These are phyloP conservation scores for Zonitis immaculata DNA, from an alignment of 2,888 invertebrate species.

Conservation along the genomic window DNA sequence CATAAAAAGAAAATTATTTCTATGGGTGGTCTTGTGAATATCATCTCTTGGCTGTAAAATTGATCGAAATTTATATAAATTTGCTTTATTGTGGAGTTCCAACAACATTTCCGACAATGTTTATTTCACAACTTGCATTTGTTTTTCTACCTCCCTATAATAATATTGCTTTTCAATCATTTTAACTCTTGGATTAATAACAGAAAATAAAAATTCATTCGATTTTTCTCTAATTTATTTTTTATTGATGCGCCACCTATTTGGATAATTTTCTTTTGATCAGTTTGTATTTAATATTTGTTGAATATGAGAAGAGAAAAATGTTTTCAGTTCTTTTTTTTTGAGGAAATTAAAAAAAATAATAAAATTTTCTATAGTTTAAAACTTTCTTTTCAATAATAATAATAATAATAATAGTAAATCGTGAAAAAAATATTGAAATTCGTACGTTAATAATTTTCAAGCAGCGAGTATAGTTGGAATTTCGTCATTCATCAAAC, in stretches of 20 bases:
- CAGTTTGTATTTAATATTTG: neutral
- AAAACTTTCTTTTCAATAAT: neutral
- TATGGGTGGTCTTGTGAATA: neutral
- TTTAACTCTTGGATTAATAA: no score
- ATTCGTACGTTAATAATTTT: conserved; percentile 28
- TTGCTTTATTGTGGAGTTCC: neutral
- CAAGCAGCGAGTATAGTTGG: conserved; percentile 49
- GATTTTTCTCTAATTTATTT: neutral
- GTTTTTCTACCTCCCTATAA: no score
- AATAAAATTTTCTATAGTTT: conserved; percentile 1
- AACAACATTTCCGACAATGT: neutral
- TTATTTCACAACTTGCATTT: no score
- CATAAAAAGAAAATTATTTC: conserved; percentile 6
- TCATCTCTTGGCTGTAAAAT: neutral
- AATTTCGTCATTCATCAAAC: conserved; percentile 46
- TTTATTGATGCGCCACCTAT: neutral
- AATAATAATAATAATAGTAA: neutral
- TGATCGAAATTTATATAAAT: no score
- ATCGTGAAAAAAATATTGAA: neutral
- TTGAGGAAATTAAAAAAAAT: neutral
- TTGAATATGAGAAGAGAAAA: neutral
- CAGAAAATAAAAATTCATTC: no score
- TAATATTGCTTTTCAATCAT: no score
- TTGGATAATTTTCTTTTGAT: conserved; percentile 1
- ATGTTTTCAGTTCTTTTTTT: neutral